A percentile compares a stretch with the other conserved stretches of the same genome.
Conservation (phyloP, 2,888 invertebrate species). For the Herminia tarsipennalis region DNA sequence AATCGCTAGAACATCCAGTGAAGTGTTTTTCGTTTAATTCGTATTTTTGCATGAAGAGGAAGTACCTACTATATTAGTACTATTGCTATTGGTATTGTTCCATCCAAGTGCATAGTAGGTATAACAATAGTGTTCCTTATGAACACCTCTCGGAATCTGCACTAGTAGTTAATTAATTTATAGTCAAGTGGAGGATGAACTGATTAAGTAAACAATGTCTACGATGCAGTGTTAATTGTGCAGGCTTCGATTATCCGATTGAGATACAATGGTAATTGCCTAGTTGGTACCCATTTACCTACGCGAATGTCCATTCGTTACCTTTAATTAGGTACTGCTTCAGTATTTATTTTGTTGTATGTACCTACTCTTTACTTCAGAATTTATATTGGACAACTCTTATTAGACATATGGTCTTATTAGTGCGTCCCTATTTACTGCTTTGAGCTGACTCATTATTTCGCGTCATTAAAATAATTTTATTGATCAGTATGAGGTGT, state of each 20-base stretch:
- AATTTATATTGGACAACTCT: not conserved
- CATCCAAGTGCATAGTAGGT: not conserved
- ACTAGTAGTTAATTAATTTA: constrained; percentile 65
- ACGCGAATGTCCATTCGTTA: constrained; percentile 45
- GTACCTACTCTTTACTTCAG: not conserved
- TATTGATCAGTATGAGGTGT: no score
- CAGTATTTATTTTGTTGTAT: constrained; percentile 21
- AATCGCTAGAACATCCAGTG: constrained; percentile 28
- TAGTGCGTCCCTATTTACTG: no score
- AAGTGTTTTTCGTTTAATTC: constrained; percentile 22
- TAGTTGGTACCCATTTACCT: constrained; percentile 51
- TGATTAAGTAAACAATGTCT: constrained; percentile 69
- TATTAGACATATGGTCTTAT: no score
- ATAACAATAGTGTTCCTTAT: constrained; percentile 2
- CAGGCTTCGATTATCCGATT: constrained; percentile 60
- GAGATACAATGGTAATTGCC: constrained; percentile 61
- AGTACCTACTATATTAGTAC: no score
- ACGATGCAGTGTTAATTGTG: constrained; percentile 69
- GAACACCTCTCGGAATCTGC: constrained; percentile 41
- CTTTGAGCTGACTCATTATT: no score
- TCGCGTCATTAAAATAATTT: no score
- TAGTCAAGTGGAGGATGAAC: constrained; percentile 63
- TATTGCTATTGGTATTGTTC: constrained; percentile 12
- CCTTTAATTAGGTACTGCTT: constrained; percentile 53
- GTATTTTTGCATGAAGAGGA: constrained; percentile 15